A percentile compares a stretch with the other conserved stretches of the same genome.
Evolutionary conservation across 2,113 vertebrate genomes (phyloP).

Genomic region (Sciurus niger): DNA sequence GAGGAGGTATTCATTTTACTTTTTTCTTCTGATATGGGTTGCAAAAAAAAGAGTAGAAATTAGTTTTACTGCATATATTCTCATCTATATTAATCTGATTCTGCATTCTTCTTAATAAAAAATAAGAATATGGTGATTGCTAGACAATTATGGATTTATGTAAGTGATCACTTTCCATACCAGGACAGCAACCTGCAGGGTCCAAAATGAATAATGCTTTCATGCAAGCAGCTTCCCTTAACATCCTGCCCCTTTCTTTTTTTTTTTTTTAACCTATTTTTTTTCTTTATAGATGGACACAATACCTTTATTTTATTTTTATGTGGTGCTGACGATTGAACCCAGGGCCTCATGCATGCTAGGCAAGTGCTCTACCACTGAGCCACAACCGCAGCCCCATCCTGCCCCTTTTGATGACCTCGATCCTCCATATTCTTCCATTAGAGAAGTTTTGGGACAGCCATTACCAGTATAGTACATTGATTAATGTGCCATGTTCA

Average conservation of each 20-base stretch:
- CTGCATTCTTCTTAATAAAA: background rate
- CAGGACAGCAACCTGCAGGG: fast-evolving
- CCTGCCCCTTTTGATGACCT: background rate
- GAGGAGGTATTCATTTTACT: background rate
- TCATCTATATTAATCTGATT: background rate
- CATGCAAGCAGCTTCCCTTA: background rate
- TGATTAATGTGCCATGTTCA: background rate
- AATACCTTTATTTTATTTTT: no score
- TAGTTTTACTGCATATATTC: background rate
- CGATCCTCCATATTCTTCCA: background rate
- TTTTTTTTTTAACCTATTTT: no score
- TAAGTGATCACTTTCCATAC: fast-evolving
- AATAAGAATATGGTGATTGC: background rate
- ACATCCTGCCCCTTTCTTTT: no score
- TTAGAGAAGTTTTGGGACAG: background rate
- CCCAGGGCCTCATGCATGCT: no score
- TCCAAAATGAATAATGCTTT: background rate
- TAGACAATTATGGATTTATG: background rate
- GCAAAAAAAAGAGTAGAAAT: background rate
- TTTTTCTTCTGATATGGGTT: background rate
- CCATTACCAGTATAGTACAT: background rate
- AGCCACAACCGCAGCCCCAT: no score
- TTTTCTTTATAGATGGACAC: no score
- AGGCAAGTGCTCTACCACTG: no score
- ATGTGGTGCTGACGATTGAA: no score